Evolutionary conservation across 2,113 vertebrate species (phyloP), one percentile per base, ranked within the genome.

Genomic region (Psilopogon haemacephalus): DNA sequence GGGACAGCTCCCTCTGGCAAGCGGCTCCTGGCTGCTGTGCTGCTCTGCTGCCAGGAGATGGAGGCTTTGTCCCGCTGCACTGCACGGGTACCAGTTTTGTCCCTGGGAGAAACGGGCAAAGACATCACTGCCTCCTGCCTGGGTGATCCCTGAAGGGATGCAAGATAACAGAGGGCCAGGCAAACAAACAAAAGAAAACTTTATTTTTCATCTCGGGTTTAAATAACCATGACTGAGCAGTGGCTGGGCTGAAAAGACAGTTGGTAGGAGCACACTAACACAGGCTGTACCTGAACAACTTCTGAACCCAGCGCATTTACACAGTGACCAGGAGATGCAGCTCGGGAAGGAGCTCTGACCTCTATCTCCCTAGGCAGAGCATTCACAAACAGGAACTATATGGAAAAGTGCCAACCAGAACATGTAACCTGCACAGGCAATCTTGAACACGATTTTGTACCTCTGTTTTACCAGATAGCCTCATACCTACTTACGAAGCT

Each of bases 31-130:
- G n/a, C 46, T 69, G 67, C 67, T 12, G 16, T 69, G 46, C 7
- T 24, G n/a, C 67, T 35, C 44, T 50, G 62, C 44, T 3, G 14
- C 93, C 96, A 94, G 92, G 90, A 95, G 96, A 75, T 91, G 96
- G 96, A 90, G 93, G 85, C 88, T 90, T 85, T 13, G 46, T 84
- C 73, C 93, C 8, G 1, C 76, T 0, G 8, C 62, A 71, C 12
- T 0, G 8, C 35, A 15, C 2, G 2, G 11, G 8, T 16, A 17
- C 32, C 3, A 3, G 3, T 24, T 26, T 6, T 32, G 10, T 5
- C 30, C 32, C 2, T 6, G 5, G 38, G 8, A 67, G 56, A 12
- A 44, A 12, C 44, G 0, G 1, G 35, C 0, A 4, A 55, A 35
- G 52, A 37, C 74, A 55, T 14, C 7, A 0, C 23, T 5, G 8